Base-by-base conservation (phyloP, 2,797 vertebrate genomes). In the Aplochiton taeniatus region DNA sequence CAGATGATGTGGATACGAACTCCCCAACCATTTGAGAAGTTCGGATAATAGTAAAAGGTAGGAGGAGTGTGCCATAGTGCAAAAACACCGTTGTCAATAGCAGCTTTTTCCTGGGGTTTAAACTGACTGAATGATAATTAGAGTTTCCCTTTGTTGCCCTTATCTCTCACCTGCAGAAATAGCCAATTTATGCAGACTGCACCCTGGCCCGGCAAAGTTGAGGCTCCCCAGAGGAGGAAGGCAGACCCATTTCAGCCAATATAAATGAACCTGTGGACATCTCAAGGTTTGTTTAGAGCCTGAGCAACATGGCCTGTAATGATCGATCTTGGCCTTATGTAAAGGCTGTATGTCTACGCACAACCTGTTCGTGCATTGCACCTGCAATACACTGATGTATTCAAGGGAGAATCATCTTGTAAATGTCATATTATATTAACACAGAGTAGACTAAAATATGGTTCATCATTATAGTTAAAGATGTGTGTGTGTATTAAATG, bases 111-210 rank as follows among this genome's bases (percentile, higher is more conserved):
- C 83, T 76, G 76, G 75, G 85, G 82, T 88, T 88, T 88, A 81
- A 85, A 89, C 88, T 83, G 78, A 88, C 82, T 83, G 86, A 88
- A 89, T 90, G 88, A 89, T 89, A 91, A 91, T 91, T 91, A 90
- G 69, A 51, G 83, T 88, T 89, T 83, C 74, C 78, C 84, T 88
- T 90, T 90, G 89, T 89, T 85, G 87, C 82, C 80, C 87, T 90
- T 91, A 91, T 91, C 90, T 85, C 88, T 77, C 81, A 90, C 90
- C 90, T 89, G 88, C 90, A 91, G 88, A 88, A 89, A 88, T 88
- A 78, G 83, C 78, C 85, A 89, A 88, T 85, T 89, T 89, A 89
- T 88, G 83, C 90, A 83, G 82, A 76, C 83, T 78, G 86, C 86
- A 84, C 79, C 77, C 69, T 61, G 76, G 83, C 83, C 86, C 86